Percentiles rank a stretch among this genome's conserved stretches.
phyloP scores from a whole-genome alignment of 1,140 invertebrate genomes.

The Colletes gigas region DNA sequence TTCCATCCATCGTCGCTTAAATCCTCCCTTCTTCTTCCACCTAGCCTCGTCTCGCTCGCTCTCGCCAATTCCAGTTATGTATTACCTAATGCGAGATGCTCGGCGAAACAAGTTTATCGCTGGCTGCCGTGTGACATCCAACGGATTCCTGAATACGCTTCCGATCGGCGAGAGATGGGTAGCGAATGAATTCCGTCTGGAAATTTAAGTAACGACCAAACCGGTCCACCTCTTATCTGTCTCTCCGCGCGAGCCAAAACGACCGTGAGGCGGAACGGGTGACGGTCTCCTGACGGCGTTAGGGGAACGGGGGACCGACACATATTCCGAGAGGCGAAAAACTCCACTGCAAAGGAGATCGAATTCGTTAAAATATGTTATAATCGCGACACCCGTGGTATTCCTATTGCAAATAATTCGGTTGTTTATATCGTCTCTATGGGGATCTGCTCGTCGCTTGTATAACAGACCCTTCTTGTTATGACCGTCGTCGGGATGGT shows the following conservation, averaged over 20 bases:
- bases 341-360: constrained; percentile 4
- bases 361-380: background rate
- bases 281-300: background rate
- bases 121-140: constrained; percentile 40
- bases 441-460: no score
- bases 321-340: background rate
- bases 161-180: constrained; percentile 23
- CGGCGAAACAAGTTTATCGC: constrained; percentile 55
- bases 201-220: constrained; percentile 39
- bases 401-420: no score
- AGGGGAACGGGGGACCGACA: no score
- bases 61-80: constrained; percentile 59
- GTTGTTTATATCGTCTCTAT: no score
- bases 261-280: background rate
- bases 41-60: constrained; percentile 34
- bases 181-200: constrained; percentile 66
- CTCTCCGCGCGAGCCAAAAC: constrained; percentile 5
- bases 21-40: background rate
- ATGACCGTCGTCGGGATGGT: no score
- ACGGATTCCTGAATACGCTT: constrained; percentile 44
- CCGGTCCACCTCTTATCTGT: constrained; percentile 23
- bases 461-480: no score
- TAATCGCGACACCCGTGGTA: no score
- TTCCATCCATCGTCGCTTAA: background rate
- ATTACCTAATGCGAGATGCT: constrained; percentile 54